Base-by-base conservation (phyloP, 2,113 vertebrate genomes). In the Carassius gibelio region DNA sequence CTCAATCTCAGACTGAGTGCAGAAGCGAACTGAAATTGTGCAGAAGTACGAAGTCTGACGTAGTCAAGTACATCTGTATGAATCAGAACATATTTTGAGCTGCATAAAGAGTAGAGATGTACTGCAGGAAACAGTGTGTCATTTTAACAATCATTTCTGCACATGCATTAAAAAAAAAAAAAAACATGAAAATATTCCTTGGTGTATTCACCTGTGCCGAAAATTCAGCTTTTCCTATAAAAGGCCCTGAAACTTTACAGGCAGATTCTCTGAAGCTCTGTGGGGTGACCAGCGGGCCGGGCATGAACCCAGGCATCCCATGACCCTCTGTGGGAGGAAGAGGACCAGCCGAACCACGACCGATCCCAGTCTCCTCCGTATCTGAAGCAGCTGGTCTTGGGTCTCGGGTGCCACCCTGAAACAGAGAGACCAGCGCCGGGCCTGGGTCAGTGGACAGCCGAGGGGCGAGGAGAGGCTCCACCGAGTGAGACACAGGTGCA, bases 251-350 rank as follows among this genome's bases (percentile, higher is more conserved):
- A 4, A 91, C 91, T 85, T 96, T 98, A 75, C 90, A 81, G 80
- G 95, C 91, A 55, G 94, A 93, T 84, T 98, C 98, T 92, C 94
- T 95, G 94, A 99, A 99, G 90, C 96, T 97, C 89, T 97, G 96
- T 42, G 98, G 98, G 0, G 98, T 98, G 85, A 96, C 96, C 89
- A 99, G 93, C 0, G 96, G 91, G 89, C 95, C 93, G 66, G 96
- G 93, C 87, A 96, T 91, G 89, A 96, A 95, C 87, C 89, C 96
- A 23, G 97, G 94, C 85, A 96, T 92, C 57, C 95, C 92, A 81
- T 96, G 94, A 3, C 92, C 89, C 1, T 95, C 93, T 93, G 96
- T 97, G 89, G 91, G 78, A 6, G 93, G 62, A 91, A 92, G 85
- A 23, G 95, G 85, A 86, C 91, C 88, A 5, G 93, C 76, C 85